phyloP scores from a whole-genome alignment of 2,888 invertebrate species.

The Perdita meconis region DNA sequence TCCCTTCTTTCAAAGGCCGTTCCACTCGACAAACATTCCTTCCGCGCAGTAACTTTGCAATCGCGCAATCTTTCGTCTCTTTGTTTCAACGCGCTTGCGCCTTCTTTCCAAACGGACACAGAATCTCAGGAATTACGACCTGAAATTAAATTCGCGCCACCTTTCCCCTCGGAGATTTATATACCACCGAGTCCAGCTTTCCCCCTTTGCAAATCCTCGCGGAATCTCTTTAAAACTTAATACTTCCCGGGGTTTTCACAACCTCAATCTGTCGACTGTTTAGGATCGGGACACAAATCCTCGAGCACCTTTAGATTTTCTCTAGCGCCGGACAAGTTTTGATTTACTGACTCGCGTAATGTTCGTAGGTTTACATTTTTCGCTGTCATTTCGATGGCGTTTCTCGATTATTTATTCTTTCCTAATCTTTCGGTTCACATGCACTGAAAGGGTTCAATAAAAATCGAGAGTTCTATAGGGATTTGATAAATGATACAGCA shows the following conservation, averaged over 20 bases:
- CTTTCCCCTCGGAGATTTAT: constrained; percentile 45
- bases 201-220: constrained; percentile 40
- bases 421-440: neutral
- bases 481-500: no score
- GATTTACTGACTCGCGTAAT: constrained; percentile 13
- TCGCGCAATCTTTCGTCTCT: constrained; percentile 8
- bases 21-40: neutral
- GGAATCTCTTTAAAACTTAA: constrained; percentile 55
- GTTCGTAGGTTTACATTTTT: constrained; percentile 1
- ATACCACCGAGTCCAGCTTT: constrained; percentile 39
- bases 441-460: no score
- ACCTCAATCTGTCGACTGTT: constrained; percentile 34
- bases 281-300: neutral
- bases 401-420: neutral
- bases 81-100: constrained; percentile 30
- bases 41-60: constrained; percentile 20
- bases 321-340: constrained; percentile 8
- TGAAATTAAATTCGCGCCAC: constrained; percentile 61
- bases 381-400: neutral
- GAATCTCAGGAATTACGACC: constrained; percentile 42
- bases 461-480: no score
- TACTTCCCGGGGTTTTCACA: neutral
- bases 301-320: constrained; percentile 7
- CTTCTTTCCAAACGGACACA: constrained; percentile 21
- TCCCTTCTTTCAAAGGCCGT: neutral